Evolutionary conservation across 1,140 invertebrate species (phyloP), one percentile per base, ranked within the genome.

Genomic region (Drosophila athabasca): DNA sequence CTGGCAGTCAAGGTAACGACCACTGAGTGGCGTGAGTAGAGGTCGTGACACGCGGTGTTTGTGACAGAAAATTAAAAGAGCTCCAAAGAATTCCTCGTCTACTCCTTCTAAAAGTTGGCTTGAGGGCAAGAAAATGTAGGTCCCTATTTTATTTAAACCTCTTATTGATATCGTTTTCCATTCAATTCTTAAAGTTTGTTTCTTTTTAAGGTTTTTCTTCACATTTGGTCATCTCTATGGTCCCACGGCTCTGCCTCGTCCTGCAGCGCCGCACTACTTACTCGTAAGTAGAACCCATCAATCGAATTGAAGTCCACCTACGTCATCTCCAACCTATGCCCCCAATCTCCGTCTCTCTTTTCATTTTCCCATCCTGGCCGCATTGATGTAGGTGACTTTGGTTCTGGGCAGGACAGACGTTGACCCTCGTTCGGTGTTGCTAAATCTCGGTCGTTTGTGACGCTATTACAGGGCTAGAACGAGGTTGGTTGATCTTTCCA

Each of bases 381-480:
- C 67, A 50, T 72, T 74, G 71, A 74, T 44, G 71, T 52, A 73
- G 71, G 69, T 65, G 69, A 26, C 55, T 50, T 51, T n/a, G 26
- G 22, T 57, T 73, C 68, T 74, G 54, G 73, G 17, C 53, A 49
- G 74, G 74, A 76, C 73, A 76, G 57, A 17, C 26, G 24, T 46
- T 43, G 71, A 65, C 71, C 61, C 70, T 67, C 54, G 71, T 74
- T 53, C 24, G 26, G 41, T 45, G n/a, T 52, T 54, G 55, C 65
- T 88, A 83, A 87, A 88, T 88, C 83, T 79, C 76, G 54, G 76
- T 73, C 79, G 82, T 88, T 88, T 88, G 83, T 76, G 83, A 72
- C 67, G 83, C 75, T 72, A 87, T 87, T 87, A 87, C 60, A 39
- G 70, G 26, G 50, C 26, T 50, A 11, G 9, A 4, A 58, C 44